Percentiles rank a stretch among this genome's conserved stretches.
Conservation (phyloP, 2,113 vertebrate genomes). For the Desmodus rotundus region DNA sequence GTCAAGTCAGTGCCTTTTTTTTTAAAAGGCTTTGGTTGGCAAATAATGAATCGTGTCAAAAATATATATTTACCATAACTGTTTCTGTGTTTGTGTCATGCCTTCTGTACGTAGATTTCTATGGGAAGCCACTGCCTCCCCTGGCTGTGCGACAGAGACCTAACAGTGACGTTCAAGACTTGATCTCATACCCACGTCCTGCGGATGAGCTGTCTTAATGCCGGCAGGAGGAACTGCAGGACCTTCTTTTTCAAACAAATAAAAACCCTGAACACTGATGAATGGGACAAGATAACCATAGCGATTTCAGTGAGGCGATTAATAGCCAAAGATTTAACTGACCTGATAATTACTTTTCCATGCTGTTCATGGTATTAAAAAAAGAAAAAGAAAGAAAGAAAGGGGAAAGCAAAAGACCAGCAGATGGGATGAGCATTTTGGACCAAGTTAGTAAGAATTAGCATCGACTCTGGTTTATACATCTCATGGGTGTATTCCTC, state of each 20-base stretch:
- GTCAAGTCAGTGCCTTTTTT: neutral
- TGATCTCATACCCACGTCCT: constrained; percentile 74
- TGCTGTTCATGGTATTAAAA: constrained; percentile 56
- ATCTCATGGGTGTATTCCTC: constrained; percentile 32
- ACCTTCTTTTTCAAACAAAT: constrained; percentile 40
- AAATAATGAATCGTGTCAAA: neutral
- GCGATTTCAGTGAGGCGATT: constrained; percentile 3
- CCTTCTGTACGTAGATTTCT: constrained; percentile 79
- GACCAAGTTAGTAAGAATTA: neutral
- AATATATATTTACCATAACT: constrained; percentile 22
- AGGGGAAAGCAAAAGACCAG: neutral
- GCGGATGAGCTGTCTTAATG: neutral
- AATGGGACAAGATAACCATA: neutral
- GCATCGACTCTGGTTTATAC: constrained; percentile 27
- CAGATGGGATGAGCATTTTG: neutral
- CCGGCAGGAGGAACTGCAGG: neutral
- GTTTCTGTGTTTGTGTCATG: constrained; percentile 6
- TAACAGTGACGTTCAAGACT: constrained; percentile 80
- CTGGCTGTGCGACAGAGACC: constrained; percentile 79
- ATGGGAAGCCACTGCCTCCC: constrained; percentile 82
- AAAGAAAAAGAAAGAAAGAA: neutral
- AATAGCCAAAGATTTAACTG: neutral
- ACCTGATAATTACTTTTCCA: constrained; percentile 39
- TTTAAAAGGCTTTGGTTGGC: neutral
- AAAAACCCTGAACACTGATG: neutral